Conservation (phyloP, 2,113 vertebrate species). For the Ascaphus truei region DNA sequence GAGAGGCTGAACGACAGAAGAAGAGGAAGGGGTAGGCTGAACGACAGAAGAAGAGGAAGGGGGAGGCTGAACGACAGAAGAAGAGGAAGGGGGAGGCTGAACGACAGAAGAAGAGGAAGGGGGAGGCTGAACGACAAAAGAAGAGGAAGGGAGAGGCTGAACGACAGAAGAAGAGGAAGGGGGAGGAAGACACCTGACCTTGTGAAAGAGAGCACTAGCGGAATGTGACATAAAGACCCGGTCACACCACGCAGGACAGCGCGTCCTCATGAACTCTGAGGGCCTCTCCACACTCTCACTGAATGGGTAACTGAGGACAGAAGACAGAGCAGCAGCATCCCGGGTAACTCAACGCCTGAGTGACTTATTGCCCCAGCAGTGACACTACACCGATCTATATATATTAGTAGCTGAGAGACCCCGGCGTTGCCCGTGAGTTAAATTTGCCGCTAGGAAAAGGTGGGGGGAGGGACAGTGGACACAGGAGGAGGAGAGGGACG, state of each 20-base stretch:
- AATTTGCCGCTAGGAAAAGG: too few species aligned
- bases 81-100: not conserved
- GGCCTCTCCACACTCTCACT: constrained; percentile 70
- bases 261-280: constrained; percentile 73
- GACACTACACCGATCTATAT: too few species aligned
- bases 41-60: not conserved
- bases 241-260: constrained; percentile 78
- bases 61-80: not conserved
- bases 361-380: too few species aligned
- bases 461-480: too few species aligned
- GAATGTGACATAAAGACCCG: constrained; percentile 70
- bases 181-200: constrained; percentile 40
- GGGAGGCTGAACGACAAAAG: not conserved
- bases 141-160: not conserved
- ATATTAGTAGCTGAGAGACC: too few species aligned
- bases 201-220: constrained; percentile 48
- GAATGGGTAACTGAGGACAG: constrained; percentile 75
- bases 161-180: not conserved
- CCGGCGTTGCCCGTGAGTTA: too few species aligned
- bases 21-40: not conserved
- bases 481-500: too few species aligned
- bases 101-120: too few species aligned
- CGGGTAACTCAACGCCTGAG: too few species aligned
- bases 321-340: too few species aligned
- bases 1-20: not conserved